Percentiles rank a stretch among this genome's conserved stretches.
These are phyloP conservation scores for Daubentonia madagascariensis DNA, from an alignment of 2,113 vertebrate genomes.

Conservation along the genomic window DNA sequence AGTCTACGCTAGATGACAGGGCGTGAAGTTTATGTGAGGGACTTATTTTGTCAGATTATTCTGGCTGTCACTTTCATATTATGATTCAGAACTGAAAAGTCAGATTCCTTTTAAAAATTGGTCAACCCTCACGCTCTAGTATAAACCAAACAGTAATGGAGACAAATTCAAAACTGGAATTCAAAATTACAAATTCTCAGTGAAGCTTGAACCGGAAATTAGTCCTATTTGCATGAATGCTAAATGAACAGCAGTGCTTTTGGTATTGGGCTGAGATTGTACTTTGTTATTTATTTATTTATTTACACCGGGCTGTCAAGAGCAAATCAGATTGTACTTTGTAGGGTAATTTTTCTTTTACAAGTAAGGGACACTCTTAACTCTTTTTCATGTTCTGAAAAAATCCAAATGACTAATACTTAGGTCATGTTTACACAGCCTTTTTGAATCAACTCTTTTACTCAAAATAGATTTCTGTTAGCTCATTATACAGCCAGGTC, in stretches of 20 bases:
- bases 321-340: neutral
- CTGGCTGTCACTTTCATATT: neutral
- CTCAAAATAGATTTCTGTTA: neutral
- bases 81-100: neutral
- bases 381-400: neutral
- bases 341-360: neutral
- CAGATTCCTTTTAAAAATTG: slow-evolving; percentile 20
- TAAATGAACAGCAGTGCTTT: neutral
- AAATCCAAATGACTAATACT: too few relatives aligned
- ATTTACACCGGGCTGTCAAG: too few relatives aligned
- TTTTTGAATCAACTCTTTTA: neutral
- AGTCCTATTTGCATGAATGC: neutral
- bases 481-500: too few relatives aligned
- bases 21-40: neutral
- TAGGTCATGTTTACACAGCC: neutral
- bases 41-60: neutral
- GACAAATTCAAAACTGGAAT: neutral
- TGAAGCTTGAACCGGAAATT: neutral
- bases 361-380: neutral
- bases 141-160: neutral
- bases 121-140: neutral
- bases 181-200: neutral
- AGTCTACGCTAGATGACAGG: neutral
- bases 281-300: neutral
- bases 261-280: neutral